Evolutionary conservation across 2,797 vertebrate species (phyloP).

Genomic region (Labroides dimidiatus): DNA sequence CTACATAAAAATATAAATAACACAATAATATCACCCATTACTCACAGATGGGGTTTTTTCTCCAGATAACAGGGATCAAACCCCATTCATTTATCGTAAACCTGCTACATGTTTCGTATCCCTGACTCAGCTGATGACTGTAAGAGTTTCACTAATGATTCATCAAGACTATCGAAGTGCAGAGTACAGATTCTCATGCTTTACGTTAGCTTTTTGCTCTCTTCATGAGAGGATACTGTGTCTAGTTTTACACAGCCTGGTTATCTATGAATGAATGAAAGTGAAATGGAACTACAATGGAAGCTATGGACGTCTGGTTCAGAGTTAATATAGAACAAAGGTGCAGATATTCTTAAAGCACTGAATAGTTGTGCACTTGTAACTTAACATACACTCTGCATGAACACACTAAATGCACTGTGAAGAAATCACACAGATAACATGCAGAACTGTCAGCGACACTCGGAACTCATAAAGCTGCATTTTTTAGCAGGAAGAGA

Average conservation of each 20-base stretch:
- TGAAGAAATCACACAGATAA: conserved; percentile 10
- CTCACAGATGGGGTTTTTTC: conserved; percentile 8
- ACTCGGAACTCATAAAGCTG: conserved; percentile 1
- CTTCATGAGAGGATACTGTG: neutral
- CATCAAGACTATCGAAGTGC: neutral
- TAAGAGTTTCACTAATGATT: neutral
- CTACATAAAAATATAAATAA: conserved; percentile 27
- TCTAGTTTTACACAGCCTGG: neutral
- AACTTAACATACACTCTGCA: conserved; percentile 33
- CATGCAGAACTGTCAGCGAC: conserved; percentile 45
- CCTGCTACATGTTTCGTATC: conserved; percentile 25
- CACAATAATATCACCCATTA: neutral
- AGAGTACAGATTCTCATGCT: neutral
- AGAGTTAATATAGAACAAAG: neutral
- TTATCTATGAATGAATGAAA: neutral
- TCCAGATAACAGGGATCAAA: conserved; percentile 4
- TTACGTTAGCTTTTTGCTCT: neutral
- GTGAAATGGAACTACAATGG: conserved; percentile 1
- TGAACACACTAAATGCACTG: conserved; percentile 12
- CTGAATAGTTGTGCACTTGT: conserved; percentile 10
- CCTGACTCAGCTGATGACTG: conserved; percentile 8
- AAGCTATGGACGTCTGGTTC: neutral
- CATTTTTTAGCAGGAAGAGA: neutral
- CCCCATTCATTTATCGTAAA: neutral
- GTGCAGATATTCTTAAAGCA: conserved; percentile 12